phyloP scores from a whole-genome alignment of 1,140 invertebrate genomes.

The Mylabris phalerata region DNA sequence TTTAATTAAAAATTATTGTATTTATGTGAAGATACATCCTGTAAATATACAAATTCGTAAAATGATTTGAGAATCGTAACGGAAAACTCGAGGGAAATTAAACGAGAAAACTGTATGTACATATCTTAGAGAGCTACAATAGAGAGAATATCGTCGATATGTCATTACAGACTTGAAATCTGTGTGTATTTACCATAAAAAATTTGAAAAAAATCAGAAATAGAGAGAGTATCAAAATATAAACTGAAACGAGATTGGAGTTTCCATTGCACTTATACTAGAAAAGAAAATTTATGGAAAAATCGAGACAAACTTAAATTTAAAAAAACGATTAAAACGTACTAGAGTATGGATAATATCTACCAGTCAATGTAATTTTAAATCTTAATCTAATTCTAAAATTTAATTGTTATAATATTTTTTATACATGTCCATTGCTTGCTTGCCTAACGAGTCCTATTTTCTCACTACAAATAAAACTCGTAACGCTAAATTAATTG shows the following conservation, averaged over 20 bases:
- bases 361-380: slow-evolving; percentile 17
- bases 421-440: background rate
- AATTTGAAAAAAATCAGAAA: slow-evolving; percentile 4
- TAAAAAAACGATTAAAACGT: slow-evolving; percentile 8
- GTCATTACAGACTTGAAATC: slow-evolving; percentile 25
- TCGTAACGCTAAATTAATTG: no score
- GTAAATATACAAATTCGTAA: slow-evolving; percentile 16
- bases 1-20: no score
- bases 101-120: slow-evolving; percentile 21
- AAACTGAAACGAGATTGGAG: slow-evolving; percentile 8
- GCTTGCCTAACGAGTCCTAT: background rate
- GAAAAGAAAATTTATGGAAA: no score
- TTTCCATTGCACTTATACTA: slow-evolving; percentile 31
- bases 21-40: slow-evolving; percentile 24
- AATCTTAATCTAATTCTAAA: slow-evolving; percentile 7
- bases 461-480: no score
- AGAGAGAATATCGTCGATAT: slow-evolving; percentile 33
- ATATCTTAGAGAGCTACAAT: slow-evolving; percentile 26
- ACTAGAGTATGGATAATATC: slow-evolving; percentile 11
- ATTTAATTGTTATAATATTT: background rate
- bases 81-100: background rate
- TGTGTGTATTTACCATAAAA: background rate
- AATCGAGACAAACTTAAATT: background rate
- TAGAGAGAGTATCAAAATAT: slow-evolving; percentile 35
- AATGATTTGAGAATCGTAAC: slow-evolving; percentile 5